Evolutionary conservation across 2,888 invertebrate species (phyloP), one percentile per base, ranked within the genome.

Genomic region (Tenthredo distinguenda): DNA sequence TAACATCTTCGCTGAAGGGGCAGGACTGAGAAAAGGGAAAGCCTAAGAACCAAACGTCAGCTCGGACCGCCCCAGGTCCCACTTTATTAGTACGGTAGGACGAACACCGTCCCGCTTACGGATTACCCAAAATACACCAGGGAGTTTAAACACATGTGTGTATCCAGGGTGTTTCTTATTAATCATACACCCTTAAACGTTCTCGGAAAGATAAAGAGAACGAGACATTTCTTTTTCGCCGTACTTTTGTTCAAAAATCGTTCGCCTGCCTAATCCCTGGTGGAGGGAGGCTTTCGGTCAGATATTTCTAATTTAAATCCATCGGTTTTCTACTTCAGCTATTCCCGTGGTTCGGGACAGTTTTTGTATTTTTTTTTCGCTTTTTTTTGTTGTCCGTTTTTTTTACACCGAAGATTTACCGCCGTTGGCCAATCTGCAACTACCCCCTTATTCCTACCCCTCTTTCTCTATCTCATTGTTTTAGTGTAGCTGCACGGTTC

Each of bases 81-180:
- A 77, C 81, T 81, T 81, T 40, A 81, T 62, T 81, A 62, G 40
- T 5, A 62, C 81, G 37, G 5, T 10, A 58, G 15, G 34, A 34
- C 81, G 62, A 40, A 62, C 58, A 31, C 18, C 40, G 81, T 37
- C 1, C 40, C 62, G 81, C 81, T 81, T 81, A 81, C 81, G 81
- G 58, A 58, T 81, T 81, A 15, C 58, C 81, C 37, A 21, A 62
- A 62, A 62, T 21, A 7, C 81, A 81, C 62, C 3, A 40, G 81
- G 62, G 77, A 34, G 50, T 31, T 18, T 55, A 55, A 43, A 43
- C 34, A 34, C 74, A 74, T n/a, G 12, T 43, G 40, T 43, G 43
- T n/a, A 4, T 31, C 37, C 18, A 9, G 37, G 34, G 18, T 72
- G 18, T 65, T 68, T 68, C 68, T 26, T 62, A 62, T 62, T 62